phyloP scores from a whole-genome alignment of 2,797 vertebrate genomes.

The Masticophis lateralis region DNA sequence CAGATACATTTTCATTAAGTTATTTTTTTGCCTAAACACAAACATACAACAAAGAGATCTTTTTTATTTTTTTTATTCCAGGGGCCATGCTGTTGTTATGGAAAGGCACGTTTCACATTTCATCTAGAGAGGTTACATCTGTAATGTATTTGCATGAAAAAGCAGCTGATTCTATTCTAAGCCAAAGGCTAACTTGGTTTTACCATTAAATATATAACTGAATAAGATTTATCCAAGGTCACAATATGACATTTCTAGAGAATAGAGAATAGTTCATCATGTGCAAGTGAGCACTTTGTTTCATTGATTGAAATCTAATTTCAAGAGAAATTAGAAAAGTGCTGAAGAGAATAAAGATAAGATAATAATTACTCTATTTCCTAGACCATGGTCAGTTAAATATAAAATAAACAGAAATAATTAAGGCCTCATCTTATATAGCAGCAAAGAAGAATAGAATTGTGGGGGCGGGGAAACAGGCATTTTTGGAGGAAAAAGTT shows the following conservation, averaged over 20 bases:
- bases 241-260: conserved; percentile 4
- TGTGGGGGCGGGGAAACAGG: not conserved
- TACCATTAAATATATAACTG: conserved; percentile 26
- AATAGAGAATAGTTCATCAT: conserved; percentile 20
- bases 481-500: not conserved
- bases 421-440: conserved; percentile 21
- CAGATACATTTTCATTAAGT: conserved; percentile 18
- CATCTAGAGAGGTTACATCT: conserved; percentile 14
- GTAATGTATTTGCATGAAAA: conserved; percentile 16
- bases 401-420: conserved; percentile 54
- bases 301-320: conserved; percentile 50
- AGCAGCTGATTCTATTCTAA: not conserved
- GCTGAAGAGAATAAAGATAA: conserved; percentile 49
- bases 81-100: conserved; percentile 2
- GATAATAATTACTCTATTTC: conserved; percentile 60
- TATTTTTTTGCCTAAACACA: not conserved
- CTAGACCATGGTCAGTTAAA: conserved; percentile 53
- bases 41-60: not conserved
- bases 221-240: conserved; percentile 40
- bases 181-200: conserved; percentile 23
- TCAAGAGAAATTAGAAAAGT: conserved; percentile 35
- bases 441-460: fast-evolving
- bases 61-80: conserved; percentile 12
- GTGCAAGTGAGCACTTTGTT: conserved; percentile 28
- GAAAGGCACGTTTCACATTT: conserved; percentile 35